phyloP scores from a whole-genome alignment of 2,113 vertebrate species.

The Bolborhynchus lineola region DNA sequence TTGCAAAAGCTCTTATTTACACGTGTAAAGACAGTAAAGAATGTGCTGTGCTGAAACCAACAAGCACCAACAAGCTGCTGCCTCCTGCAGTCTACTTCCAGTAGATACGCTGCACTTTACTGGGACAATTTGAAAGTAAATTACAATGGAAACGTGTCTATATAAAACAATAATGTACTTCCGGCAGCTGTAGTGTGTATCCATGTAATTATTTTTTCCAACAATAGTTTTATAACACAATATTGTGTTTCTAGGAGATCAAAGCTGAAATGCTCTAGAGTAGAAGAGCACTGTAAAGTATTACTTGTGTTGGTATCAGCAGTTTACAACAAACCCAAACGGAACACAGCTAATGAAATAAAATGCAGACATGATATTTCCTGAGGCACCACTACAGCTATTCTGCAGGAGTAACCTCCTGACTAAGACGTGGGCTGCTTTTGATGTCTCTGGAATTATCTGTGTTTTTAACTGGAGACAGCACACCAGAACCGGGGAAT shows the following conservation, averaged over 20 bases:
- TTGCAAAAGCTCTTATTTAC: background rate
- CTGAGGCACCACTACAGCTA: background rate
- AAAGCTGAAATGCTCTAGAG: background rate
- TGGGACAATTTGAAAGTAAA: background rate
- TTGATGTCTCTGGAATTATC: background rate
- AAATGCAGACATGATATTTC: background rate
- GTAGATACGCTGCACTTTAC: background rate
- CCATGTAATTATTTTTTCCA: background rate
- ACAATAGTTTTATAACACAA: background rate
- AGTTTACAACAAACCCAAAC: background rate
- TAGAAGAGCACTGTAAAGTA: background rate
- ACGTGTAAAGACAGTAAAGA: background rate
- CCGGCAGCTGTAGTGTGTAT: background rate
- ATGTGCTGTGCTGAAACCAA: fast-evolving
- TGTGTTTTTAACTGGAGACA: background rate
- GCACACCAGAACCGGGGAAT: background rate
- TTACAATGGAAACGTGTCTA: background rate
- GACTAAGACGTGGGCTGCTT: background rate
- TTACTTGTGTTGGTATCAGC: background rate
- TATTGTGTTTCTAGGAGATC: background rate
- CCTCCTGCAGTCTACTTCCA: background rate
- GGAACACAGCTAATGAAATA: background rate
- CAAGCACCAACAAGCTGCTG: background rate
- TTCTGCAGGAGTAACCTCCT: background rate
- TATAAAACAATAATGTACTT: background rate